phyloP scores from a whole-genome alignment of 2,797 vertebrate genomes.

The Carduelis carduelis region DNA sequence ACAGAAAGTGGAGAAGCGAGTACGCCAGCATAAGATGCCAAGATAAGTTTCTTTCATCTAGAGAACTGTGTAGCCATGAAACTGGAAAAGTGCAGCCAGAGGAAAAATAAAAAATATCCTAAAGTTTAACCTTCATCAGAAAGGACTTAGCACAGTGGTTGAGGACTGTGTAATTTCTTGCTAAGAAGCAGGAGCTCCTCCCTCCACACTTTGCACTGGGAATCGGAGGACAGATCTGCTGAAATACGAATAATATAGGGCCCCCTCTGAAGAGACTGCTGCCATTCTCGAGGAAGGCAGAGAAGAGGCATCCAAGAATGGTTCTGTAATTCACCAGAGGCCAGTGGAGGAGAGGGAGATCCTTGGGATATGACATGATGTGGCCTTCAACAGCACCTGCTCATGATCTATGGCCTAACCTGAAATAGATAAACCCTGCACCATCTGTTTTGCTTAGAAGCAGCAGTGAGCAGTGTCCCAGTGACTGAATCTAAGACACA shows the following conservation, averaged over 20 bases:
- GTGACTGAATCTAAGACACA: not conserved
- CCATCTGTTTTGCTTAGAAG: not conserved
- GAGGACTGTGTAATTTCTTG: not conserved
- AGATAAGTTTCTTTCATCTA: slow-evolving; percentile 32
- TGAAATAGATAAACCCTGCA: not conserved
- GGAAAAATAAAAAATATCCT: not conserved
- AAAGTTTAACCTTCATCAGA: not conserved
- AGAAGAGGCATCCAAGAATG: not conserved
- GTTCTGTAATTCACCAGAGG: not conserved
- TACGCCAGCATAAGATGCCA: not conserved
- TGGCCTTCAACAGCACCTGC: not conserved
- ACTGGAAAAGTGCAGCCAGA: not conserved
- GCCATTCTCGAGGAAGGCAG: not conserved
- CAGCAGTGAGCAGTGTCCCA: not conserved
- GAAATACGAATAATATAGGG: not conserved
- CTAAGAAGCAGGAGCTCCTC: not conserved
- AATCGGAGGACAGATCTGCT: not conserved
- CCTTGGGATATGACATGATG: not conserved
- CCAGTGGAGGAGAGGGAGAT: not conserved
- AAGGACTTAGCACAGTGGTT: not conserved
- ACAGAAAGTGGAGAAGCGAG: slow-evolving; percentile 7
- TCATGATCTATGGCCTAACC: not conserved
- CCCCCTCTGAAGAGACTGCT: not conserved
- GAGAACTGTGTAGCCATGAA: not conserved
- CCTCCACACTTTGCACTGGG: not conserved